phyloP scores from a whole-genome alignment of 53 echinoderm and acorn worm genomes.

The Echinarachnius parma region DNA sequence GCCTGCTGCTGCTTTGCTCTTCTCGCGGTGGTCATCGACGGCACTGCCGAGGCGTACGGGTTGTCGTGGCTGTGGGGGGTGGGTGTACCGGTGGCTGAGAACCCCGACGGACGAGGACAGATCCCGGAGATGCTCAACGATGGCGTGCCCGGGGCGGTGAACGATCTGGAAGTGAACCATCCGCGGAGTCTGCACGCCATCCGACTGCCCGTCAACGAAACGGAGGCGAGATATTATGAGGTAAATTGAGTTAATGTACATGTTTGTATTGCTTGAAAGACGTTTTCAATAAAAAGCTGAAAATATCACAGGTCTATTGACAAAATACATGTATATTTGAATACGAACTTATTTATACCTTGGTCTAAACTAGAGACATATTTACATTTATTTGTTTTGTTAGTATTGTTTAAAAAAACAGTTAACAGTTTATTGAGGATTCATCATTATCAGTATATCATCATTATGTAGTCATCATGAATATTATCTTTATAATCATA shows the following conservation, averaged over 20 bases:
- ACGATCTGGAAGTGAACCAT: conserved; percentile 1
- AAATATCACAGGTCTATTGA: background rate
- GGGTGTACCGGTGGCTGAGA: too few species aligned
- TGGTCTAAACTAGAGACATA: too few species aligned
- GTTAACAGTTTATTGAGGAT: too few species aligned
- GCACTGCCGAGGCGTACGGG: conserved; percentile 8
- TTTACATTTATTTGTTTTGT: too few species aligned
- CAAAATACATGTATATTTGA: too few species aligned
- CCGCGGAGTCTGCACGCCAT: conserved; percentile 19
- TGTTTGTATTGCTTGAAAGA: background rate
- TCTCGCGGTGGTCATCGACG: background rate
- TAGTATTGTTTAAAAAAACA: too few species aligned
- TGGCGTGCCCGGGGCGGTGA: background rate
- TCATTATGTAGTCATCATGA: too few species aligned
- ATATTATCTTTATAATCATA: too few species aligned
- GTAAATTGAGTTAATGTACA: background rate
- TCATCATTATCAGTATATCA: too few species aligned
- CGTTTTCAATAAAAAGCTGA: background rate
- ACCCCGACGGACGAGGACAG: too few species aligned
- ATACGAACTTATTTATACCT: too few species aligned
- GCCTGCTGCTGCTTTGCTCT: conserved; percentile 1
- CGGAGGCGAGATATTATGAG: conserved; percentile 23
- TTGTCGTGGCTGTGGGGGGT: conserved; percentile 42
- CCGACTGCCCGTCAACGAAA: conserved; percentile 4
- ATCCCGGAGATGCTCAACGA: conserved; percentile 14